A percentile compares a stretch with the other conserved stretches of the same genome.
Evolutionary conservation across 2,797 vertebrate genomes (phyloP).

Genomic region (Esox masquinongy): DNA sequence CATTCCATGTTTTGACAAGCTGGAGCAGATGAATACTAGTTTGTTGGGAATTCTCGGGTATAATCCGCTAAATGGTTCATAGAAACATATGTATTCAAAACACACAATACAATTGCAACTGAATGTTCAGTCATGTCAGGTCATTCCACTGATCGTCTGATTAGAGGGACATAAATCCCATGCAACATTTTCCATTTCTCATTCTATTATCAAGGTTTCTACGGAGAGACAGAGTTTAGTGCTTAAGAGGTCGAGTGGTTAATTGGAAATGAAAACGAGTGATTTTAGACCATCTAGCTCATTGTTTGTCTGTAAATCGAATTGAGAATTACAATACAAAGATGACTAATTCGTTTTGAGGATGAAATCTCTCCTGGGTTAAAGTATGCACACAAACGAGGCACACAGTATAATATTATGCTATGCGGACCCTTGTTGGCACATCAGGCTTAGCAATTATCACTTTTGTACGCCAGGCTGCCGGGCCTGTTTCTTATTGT

Average conservation of each 20-base stretch:
- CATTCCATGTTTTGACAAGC: not conserved
- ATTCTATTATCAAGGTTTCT: not conserved
- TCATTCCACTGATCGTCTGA: not conserved
- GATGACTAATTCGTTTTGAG: slow-evolving; percentile 66
- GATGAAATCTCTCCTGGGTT: slow-evolving; percentile 55
- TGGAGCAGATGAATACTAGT: not conserved
- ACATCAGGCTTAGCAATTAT: not conserved
- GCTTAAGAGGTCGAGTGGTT: slow-evolving; percentile 40
- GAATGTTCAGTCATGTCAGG: not conserved
- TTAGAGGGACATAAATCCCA: not conserved
- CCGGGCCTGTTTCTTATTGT: not conserved
- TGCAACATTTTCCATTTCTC: not conserved
- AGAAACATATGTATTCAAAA: not conserved
- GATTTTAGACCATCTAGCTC: slow-evolving; percentile 46
- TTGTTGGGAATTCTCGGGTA: not conserved
- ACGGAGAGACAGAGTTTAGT: not conserved
- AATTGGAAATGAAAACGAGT: slow-evolving; percentile 58
- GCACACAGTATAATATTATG: slow-evolving; percentile 52
- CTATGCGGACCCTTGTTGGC: not conserved
- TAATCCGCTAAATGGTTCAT: not conserved
- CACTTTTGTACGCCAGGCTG: not conserved
- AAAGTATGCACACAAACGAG: slow-evolving; percentile 51
- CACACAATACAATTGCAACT: not conserved
- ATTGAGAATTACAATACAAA: slow-evolving; percentile 55
- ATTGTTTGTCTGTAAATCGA: slow-evolving; percentile 46